These are phyloP conservation scores for Philereme transversata DNA, from an alignment of 2,888 invertebrate species.

Conservation along the genomic window DNA sequence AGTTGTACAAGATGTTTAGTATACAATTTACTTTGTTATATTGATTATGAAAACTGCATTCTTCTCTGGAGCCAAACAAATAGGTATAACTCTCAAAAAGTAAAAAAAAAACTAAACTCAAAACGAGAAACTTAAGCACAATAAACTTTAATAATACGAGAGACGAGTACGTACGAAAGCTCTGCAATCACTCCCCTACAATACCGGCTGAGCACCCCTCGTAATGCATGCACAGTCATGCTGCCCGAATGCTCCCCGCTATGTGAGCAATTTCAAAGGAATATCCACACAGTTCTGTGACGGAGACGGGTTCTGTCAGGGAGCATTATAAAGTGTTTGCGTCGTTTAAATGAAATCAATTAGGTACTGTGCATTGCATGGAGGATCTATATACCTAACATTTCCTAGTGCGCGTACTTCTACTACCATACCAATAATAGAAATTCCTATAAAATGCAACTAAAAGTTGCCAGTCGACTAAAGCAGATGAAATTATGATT, in stretches of 20 bases:
- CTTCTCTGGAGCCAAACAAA: background rate
- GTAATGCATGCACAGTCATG: slow-evolving; percentile 72
- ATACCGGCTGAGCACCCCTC: slow-evolving; percentile 57
- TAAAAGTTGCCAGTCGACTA: no score
- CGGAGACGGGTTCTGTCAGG: slow-evolving; percentile 2
- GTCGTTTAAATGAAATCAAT: no score
- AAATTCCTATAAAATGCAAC: no score
- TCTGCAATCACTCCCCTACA: slow-evolving; percentile 53
- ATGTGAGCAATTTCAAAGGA: slow-evolving; percentile 60
- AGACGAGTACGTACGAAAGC: slow-evolving; percentile 42
- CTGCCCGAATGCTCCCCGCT: slow-evolving; percentile 53
- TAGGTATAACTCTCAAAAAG: background rate
- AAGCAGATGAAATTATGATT: no score
- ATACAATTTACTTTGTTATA: background rate
- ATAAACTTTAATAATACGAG: slow-evolving; percentile 23
- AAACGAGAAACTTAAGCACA: slow-evolving; percentile 8
- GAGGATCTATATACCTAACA: no score
- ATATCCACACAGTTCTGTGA: slow-evolving; percentile 10
- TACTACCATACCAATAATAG: no score
- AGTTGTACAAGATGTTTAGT: background rate
- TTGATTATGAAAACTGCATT: background rate
- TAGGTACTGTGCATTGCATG: no score
- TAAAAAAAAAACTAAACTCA: background rate
- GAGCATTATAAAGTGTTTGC: background rate
- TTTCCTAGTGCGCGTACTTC: no score